phyloP scores from a whole-genome alignment of 2,888 invertebrate species.

The Athetis lepigone region DNA sequence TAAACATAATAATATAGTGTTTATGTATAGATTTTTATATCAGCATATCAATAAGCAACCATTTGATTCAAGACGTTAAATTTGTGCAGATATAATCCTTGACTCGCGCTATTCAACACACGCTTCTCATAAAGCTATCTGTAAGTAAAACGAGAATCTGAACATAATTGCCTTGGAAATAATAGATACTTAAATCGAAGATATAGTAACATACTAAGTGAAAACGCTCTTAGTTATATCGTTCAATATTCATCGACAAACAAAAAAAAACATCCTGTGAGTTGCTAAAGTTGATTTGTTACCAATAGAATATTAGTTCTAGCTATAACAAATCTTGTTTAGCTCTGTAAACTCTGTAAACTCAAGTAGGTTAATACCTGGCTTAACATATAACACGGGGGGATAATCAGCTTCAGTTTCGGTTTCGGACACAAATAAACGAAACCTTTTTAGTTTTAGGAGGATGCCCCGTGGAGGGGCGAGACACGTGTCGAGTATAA shows the following conservation, averaged over 20 bases:
- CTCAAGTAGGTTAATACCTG: no score
- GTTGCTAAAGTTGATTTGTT: conserved; percentile 58
- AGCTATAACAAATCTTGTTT: not conserved
- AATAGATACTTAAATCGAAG: conserved; percentile 77
- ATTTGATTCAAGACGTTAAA: conserved; percentile 65
- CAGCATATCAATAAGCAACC: not conserved
- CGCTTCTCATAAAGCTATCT: conserved; percentile 73
- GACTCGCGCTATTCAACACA: conserved; percentile 77
- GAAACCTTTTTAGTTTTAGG: no score
- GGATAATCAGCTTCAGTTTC: no score
- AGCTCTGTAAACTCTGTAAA: no score
- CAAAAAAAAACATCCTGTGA: conserved; percentile 64
- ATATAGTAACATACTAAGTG: conserved; percentile 65
- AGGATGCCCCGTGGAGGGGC: no score
- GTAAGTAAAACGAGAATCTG: conserved; percentile 76
- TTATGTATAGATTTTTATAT: not conserved
- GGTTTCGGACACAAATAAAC: no score
- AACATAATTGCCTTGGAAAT: conserved; percentile 83
- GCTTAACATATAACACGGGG: no score
- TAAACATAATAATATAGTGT: not conserved
- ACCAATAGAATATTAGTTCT: conserved; percentile 14
- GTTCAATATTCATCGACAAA: conserved; percentile 79
- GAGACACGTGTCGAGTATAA: no score
- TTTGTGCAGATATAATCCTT: conserved; percentile 72
- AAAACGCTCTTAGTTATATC: conserved; percentile 66